Evolutionary conservation across 30 jellyfish, hydroid and myxozoan genomes (phyloP), one percentile per base, ranked within the genome.

Genomic region (Hydractinia echinata): DNA sequence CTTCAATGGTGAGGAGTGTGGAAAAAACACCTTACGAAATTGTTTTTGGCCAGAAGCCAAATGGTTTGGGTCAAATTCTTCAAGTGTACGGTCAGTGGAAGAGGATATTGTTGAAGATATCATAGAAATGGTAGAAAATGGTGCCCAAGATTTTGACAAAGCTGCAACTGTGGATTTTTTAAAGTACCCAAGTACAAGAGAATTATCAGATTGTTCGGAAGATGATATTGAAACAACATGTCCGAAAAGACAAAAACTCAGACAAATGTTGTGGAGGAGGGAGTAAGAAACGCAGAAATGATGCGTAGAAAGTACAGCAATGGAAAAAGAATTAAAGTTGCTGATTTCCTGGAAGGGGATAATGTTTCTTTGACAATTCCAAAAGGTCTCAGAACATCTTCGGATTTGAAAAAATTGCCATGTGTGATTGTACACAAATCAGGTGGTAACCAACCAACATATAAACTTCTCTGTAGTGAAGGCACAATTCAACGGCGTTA

Each of bases 321-420:
- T 19, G 61, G 61, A 10, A 71, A 71, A 50, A 30, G 81, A 71
- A 67, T 67, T 21, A 67, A 71, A 20, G 53, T 71, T 6, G 81
- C 67, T n/a, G 74, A 64, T 19, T 71, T 19, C 53, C 9, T 15
- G 55, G 81, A 20, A 8, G 66, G 81, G 51, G 81, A 71, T 20
- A 30, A 71, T 71, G 81, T 71, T 52, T 15, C 60, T 19, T 52
- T 71, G 44, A 19, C n/a, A 60, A 71, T 71, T n/a, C 81, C 81
- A 50, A 50, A 71, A 71, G 51, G 10, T 20, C n/a, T 71, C 4
- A 48, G 81, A n/a, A 48, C n/a, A n/a, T 20, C 55, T 20, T 30
- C 81, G 39, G 81, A 71, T 60, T 20, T 71, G 1, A 71, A 71
- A 19, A 48, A 68, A n/a, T 71, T 71, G 15, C 81, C 66, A 5